Percentiles rank a stretch among this genome's conserved stretches.
Conservation (phyloP, 2,797 vertebrate genomes). For the Molossus alvarezi region DNA sequence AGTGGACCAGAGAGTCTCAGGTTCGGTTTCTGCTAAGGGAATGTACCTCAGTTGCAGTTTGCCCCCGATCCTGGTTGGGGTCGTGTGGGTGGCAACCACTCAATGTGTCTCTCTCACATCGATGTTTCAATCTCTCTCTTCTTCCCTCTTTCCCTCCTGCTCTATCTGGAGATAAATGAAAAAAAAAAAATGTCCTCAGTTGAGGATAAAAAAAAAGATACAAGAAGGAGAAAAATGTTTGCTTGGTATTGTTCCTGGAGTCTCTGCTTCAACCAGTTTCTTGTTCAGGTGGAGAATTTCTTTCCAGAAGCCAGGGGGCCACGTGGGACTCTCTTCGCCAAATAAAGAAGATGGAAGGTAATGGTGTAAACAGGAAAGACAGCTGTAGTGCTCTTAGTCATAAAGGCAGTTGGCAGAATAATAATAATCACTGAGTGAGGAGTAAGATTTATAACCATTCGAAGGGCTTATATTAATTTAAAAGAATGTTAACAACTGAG, state of each 20-base stretch:
- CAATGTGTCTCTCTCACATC: no score
- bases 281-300: not conserved
- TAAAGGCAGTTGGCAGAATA: not conserved
- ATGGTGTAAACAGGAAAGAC: not conserved
- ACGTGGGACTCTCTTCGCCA: not conserved
- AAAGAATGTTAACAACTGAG: constrained; percentile 1
- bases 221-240: not conserved
- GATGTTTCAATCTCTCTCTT: no score
- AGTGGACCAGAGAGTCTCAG: no score
- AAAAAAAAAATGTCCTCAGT: no score
- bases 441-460: not conserved
- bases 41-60: no score
- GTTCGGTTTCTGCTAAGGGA: no score
- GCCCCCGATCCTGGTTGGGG: no score
- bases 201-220: no score
- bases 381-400: not conserved
- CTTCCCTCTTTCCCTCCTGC: no score
- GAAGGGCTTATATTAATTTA: constrained; percentile 30
- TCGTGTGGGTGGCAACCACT: no score
- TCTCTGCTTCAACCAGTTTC: not conserved
- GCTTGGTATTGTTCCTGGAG: not conserved
- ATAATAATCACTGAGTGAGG: constrained; percentile 26
- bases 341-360: not conserved
- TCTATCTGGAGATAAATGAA: no score
- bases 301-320: not conserved